Percentiles rank a stretch among this genome's conserved stretches.
These are phyloP conservation scores for Catalaphyllia jardinei DNA, from an alignment of 64 coral and sea anemone genomes.

Conservation along the genomic window DNA sequence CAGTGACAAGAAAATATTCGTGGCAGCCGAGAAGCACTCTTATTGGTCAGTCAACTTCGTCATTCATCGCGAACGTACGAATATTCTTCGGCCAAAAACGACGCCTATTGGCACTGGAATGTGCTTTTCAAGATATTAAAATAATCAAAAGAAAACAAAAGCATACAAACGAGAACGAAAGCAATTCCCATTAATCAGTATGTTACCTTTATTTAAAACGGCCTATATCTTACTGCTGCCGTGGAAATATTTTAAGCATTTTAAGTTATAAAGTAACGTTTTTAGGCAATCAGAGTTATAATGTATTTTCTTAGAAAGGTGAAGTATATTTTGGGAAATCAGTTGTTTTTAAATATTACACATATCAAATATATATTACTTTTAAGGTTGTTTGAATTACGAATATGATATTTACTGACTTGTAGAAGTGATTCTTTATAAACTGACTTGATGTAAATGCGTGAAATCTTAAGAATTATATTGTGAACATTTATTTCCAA, in stretches of 20 bases:
- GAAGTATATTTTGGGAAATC: neutral
- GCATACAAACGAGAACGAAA: too few relatives aligned
- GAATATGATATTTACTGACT: neutral
- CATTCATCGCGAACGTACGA: too few relatives aligned
- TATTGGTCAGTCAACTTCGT: too few relatives aligned
- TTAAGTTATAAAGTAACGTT: slow-evolving; percentile 28
- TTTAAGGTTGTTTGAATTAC: neutral
- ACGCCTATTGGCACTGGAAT: neutral
- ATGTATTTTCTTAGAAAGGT: neutral
- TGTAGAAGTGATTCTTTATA: neutral
- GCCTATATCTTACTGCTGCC: neutral
- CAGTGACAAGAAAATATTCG: neutral
- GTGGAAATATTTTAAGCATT: slow-evolving; percentile 18
- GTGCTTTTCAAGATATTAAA: neutral
- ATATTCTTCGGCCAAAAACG: too few relatives aligned
- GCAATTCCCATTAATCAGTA: neutral
- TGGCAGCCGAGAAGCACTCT: neutral
- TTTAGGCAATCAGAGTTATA: neutral
- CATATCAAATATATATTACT: neutral
- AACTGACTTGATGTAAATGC: neutral
- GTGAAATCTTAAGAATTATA: neutral
- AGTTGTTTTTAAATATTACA: neutral
- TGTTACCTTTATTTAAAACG: slow-evolving; percentile 25
- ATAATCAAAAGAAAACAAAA: neutral
- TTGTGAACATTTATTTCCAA: neutral